Conservation (phyloP, 2,888 invertebrate species). For the Hirudinaria manillensis region DNA sequence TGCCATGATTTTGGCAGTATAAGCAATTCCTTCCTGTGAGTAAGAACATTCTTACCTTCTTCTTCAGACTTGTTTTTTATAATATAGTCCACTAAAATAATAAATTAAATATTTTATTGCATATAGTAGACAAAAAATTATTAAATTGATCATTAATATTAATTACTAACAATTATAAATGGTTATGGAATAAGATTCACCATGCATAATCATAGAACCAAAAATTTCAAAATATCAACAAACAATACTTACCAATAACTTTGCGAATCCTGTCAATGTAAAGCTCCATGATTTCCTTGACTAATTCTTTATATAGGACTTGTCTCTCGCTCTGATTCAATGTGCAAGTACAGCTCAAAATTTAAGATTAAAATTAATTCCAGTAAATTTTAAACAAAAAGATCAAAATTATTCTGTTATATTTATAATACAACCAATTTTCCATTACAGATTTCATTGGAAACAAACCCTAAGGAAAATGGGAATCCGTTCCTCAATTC, state of each 20-base stretch:
- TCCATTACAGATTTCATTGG: background rate
- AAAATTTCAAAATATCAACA: background rate
- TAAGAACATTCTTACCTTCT: background rate
- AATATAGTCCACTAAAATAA: conserved; percentile 26
- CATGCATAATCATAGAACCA: too few relatives aligned
- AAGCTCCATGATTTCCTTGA: conserved; percentile 19
- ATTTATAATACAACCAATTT: background rate
- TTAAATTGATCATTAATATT: background rate
- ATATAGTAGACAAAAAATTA: background rate
- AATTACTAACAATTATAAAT: too few relatives aligned
- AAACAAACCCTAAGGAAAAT: conserved; percentile 11
- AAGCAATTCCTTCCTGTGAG: background rate
- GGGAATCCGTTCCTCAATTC: conserved; percentile 16
- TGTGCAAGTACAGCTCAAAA: too few relatives aligned
- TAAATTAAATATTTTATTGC: background rate
- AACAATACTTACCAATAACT: conserved; percentile 13
- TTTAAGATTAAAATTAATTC: too few relatives aligned
- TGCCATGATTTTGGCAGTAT: conserved; percentile 61
- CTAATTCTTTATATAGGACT: conserved; percentile 8
- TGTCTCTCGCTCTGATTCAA: conserved; percentile 16
- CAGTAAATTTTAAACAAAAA: too few relatives aligned
- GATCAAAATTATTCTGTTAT: background rate
- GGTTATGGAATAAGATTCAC: too few relatives aligned
- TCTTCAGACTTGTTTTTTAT: background rate
- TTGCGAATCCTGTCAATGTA: conserved; percentile 22